A percentile compares a stretch with the other conserved stretches of the same genome.
These are phyloP conservation scores for Malurus leucopterus DNA, from an alignment of 2,797 vertebrate genomes.

Conservation along the genomic window DNA sequence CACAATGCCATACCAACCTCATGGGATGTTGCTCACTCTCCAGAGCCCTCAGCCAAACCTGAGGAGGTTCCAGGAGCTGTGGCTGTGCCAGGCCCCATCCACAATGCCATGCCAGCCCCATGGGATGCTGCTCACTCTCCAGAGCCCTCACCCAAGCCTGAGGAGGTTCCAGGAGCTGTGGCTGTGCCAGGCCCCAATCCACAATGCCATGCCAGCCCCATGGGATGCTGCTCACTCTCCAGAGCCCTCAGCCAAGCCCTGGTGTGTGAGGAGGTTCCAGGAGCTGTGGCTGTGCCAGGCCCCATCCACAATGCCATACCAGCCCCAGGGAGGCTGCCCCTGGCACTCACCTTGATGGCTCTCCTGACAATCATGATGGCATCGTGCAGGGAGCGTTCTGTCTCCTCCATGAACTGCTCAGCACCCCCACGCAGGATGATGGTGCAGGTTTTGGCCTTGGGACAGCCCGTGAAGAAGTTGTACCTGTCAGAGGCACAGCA, in stretches of 20 bases:
- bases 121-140: not conserved
- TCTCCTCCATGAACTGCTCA: conserved; percentile 98
- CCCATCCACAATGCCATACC: too few relatives aligned
- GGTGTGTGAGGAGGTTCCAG: not conserved
- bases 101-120: too few relatives aligned
- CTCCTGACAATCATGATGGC: conserved; percentile 98
- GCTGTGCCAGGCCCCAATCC: too few relatives aligned
- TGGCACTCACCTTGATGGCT: conserved; percentile 86
- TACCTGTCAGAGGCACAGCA: conserved; percentile 73
- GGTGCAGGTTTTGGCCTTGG: conserved; percentile 92
- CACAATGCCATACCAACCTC: too few relatives aligned
- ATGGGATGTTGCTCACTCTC: not conserved
- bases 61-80: not conserved
- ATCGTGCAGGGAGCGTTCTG: conserved; percentile 92
- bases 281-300: too few relatives aligned
- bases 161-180: not conserved
- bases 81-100: too few relatives aligned
- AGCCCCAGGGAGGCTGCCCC: not conserved
- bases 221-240: not conserved
- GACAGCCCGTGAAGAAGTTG: conserved; percentile 94
- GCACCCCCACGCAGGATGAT: conserved; percentile 93
- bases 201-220: too few relatives aligned
- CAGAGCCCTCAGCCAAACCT: not conserved
- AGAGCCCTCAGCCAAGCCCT: not conserved
- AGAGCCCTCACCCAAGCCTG: not conserved